Evolutionary conservation across 2,888 invertebrate genomes (phyloP), one percentile per base, ranked within the genome.

Genomic region (Eilema depressum): DNA sequence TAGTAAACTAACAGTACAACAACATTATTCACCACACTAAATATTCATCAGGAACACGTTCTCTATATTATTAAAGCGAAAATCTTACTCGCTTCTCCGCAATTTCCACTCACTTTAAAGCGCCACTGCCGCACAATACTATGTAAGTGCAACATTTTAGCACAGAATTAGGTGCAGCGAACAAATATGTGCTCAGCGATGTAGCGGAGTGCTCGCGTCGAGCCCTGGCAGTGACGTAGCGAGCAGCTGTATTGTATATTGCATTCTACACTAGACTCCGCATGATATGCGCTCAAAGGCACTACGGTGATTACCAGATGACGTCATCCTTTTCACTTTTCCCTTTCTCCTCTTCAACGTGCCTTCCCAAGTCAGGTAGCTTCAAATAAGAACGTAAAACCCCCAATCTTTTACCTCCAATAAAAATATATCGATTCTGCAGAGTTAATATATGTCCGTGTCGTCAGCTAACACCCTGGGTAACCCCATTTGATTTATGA

Each of bases 141-240:
- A 65, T 65, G 14, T 26, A 69, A 56, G 23, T 26, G 69, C 30
- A 25, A 65, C 56, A 60, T 53, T 69, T 65, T 61, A 69, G 61
- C 26, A 3, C 59, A 61, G 65, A 53, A 65, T 69, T 65, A 69
- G 61, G 17, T 66, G 47, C 60, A 64, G 59, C 53, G 65, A n/a
- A 28, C 61, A 69, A 69, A 65, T 65, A 65, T 69, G 60, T 64
- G 61, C 28, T 61, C 47, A 23, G 26, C 33, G 67, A 62, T 20
- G 53, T 62, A 17, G 56, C 37, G 30, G 20, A 23, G 20, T 11
- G 41, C 41, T 41, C 41, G 41, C 41, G 47, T 28, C 28, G 28
- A 14, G 20, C n/a, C 17, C 59, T 26, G 59, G 20, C 26, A 3
- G n/a, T 23, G 62, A 23, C 30, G 20, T n/a, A 20, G 28, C 30